These are phyloP conservation scores for Anabas testudineus DNA, from an alignment of 2,797 vertebrate genomes.

Conservation along the genomic window DNA sequence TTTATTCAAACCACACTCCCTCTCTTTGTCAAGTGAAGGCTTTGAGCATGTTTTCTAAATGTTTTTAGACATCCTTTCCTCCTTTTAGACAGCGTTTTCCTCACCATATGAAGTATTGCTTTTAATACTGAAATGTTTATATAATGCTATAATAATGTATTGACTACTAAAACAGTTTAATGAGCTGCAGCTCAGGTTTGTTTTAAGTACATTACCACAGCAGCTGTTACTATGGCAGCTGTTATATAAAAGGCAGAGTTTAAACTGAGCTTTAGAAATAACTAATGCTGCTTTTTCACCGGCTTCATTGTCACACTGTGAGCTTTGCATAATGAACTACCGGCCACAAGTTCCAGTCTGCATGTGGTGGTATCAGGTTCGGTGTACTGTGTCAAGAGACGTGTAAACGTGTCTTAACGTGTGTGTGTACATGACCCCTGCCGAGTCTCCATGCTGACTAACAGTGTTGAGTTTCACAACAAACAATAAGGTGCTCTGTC, in stretches of 20 bases:
- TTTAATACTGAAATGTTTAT: too few species aligned
- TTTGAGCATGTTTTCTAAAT: neutral
- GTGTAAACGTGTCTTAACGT: neutral
- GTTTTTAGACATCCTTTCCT: too few species aligned
- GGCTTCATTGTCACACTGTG: too few species aligned
- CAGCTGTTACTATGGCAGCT: constrained; percentile 6
- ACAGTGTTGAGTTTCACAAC: constrained; percentile 40
- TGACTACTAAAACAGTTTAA: neutral
- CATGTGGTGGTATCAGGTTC: neutral
- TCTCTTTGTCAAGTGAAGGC: neutral
- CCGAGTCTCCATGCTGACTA: constrained; percentile 19
- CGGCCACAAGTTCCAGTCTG: neutral
- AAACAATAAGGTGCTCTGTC: constrained; percentile 43
- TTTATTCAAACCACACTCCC: neutral
- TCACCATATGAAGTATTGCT: too few species aligned
- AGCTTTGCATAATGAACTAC: neutral
- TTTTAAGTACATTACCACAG: neutral
- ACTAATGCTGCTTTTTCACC: neutral
- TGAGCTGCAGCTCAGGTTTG: neutral
- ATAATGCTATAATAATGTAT: neutral
- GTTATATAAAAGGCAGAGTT: neutral
- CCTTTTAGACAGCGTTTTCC: too few species aligned
- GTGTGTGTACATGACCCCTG: neutral
- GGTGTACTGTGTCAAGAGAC: neutral
- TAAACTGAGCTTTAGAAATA: constrained; percentile 8